phyloP scores from a whole-genome alignment of 2,113 vertebrate genomes.

The Oostethus manadensis region DNA sequence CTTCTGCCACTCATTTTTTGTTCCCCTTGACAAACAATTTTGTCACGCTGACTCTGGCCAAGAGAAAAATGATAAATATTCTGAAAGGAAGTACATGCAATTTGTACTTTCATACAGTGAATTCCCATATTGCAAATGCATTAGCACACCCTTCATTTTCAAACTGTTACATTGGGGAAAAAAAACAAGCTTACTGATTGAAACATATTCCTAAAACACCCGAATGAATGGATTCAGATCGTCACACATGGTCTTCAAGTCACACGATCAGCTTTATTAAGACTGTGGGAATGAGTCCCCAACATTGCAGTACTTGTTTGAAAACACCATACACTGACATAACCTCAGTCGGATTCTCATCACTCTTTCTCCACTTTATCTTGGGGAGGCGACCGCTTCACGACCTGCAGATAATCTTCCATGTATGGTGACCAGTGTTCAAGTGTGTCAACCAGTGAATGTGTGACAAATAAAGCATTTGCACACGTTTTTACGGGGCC shows the following conservation, averaged over 20 bases:
- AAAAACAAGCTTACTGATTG: background rate
- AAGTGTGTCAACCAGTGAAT: background rate
- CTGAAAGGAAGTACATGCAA: too few species aligned
- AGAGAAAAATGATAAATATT: background rate
- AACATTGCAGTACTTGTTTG: background rate
- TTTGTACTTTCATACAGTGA: too few species aligned
- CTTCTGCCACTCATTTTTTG: background rate
- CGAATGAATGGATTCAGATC: background rate
- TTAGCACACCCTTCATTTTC: too few species aligned
- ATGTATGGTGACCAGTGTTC: slow-evolving; percentile 17
- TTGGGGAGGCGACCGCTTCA: background rate
- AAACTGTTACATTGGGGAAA: too few species aligned
- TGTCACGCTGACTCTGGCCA: background rate
- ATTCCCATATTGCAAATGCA: too few species aligned
- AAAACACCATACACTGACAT: background rate
- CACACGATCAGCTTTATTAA: slow-evolving; percentile 36
- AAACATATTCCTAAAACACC: background rate
- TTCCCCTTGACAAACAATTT: background rate
- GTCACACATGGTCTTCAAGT: slow-evolving; percentile 20
- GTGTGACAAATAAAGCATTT: slow-evolving; percentile 27
- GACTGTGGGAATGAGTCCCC: slow-evolving; percentile 6
- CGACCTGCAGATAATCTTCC: slow-evolving; percentile 20
- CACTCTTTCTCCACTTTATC: slow-evolving; percentile 1
- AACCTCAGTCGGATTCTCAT: slow-evolving; percentile 8
- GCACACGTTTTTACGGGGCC: slow-evolving; percentile 5